Evolutionary conservation across 1,140 invertebrate genomes (phyloP).

Genomic region (Aporrectodea caliginosa): DNA sequence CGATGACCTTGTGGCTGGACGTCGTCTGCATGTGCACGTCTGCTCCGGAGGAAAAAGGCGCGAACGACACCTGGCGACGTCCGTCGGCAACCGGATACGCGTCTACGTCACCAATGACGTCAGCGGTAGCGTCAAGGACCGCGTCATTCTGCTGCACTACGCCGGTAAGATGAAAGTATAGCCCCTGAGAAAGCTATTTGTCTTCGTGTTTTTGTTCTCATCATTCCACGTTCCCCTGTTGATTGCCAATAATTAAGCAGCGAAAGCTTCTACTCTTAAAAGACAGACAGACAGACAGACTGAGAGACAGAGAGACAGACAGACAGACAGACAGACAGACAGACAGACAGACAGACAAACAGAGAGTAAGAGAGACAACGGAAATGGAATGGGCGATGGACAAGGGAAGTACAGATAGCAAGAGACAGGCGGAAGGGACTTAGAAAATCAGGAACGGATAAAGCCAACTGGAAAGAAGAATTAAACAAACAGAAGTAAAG

Average conservation of each 20-base stretch:
- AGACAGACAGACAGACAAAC: conserved; percentile 17
- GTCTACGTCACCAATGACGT: neutral
- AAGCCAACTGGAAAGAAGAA: too few species aligned
- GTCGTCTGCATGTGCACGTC: neutral
- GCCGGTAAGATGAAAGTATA: neutral
- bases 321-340: conserved; percentile 18
- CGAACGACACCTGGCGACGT: neutral
- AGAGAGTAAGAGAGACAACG: too few species aligned
- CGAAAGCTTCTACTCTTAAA: neutral
- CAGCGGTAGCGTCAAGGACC: neutral
- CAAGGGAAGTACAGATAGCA: too few species aligned
- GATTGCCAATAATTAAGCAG: too few species aligned
- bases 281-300: neutral
- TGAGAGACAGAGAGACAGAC: conserved; percentile 11
- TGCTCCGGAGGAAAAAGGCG: neutral
- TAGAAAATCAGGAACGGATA: too few species aligned
- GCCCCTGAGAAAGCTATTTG: neutral
- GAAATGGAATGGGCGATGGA: too few species aligned
- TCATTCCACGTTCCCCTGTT: too few species aligned
- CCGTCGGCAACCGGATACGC: neutral
- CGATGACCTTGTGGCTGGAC: neutral
- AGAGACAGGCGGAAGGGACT: too few species aligned
- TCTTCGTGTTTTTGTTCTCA: too few species aligned
- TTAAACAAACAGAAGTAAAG: too few species aligned
- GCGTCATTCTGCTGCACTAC: neutral